These are phyloP conservation scores for Zapornia atra DNA, from an alignment of 2,113 vertebrate species.

Conservation along the genomic window DNA sequence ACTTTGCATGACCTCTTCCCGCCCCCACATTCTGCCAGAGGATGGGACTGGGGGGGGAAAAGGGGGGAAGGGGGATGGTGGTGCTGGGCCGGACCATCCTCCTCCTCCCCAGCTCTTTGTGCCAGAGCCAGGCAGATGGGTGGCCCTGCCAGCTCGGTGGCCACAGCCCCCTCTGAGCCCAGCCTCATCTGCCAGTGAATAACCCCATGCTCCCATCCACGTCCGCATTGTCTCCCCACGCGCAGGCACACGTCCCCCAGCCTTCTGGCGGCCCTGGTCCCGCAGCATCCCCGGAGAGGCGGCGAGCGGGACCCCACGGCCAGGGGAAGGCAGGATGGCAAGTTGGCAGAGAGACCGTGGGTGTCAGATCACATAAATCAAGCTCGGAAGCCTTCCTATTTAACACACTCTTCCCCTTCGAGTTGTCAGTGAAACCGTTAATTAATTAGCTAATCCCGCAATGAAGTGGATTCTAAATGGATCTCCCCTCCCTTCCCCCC, in stretches of 20 bases:
- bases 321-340: conserved; percentile 41
- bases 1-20: not conserved
- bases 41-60: rapidly evolving
- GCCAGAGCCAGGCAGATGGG: conserved; percentile 72
- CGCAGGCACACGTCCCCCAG: not conserved
- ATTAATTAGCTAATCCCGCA: conserved; percentile 99
- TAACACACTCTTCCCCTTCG: conserved; percentile 94
- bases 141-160: conserved; percentile 5
- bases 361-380: conserved; percentile 91
- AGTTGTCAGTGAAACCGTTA: conserved; percentile 99
- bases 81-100: not conserved
- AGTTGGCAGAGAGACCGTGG: conserved; percentile 23
- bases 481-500: conserved; percentile 82
- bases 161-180: not conserved
- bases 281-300: not conserved
- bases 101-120: not conserved
- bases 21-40: not conserved
- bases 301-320: not conserved
- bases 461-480: conserved; percentile 99
- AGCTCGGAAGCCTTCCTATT: conserved; percentile 89
- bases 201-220: not conserved
- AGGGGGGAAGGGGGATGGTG: too few relatives aligned
- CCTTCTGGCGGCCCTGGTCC: conserved; percentile 68
- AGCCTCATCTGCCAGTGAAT: conserved; percentile 57
- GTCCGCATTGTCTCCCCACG: conserved; percentile 41